Evolutionary conservation across 2,113 vertebrate species (phyloP).

Genomic region (Platichthys flesus): DNA sequence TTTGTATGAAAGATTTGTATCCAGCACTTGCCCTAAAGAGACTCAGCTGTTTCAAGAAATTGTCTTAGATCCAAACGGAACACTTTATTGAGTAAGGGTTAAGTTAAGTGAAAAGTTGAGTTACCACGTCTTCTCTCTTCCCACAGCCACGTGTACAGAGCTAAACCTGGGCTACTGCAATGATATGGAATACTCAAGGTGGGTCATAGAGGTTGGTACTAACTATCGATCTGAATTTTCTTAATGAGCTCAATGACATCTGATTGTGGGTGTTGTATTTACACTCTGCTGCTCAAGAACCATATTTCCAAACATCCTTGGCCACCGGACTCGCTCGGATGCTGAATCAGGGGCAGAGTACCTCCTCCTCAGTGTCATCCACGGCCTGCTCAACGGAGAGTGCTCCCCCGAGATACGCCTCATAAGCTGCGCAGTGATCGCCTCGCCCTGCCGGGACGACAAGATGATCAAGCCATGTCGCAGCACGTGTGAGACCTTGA

Average conservation of each 20-base stretch:
- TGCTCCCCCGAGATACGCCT: constrained; percentile 93
- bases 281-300: constrained; percentile 65
- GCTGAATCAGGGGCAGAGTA: constrained; percentile 92
- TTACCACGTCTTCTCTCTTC: neutral
- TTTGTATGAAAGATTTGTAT: neutral
- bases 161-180: constrained; percentile 88
- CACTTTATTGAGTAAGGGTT: no score
- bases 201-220: constrained; percentile 28
- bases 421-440: constrained; percentile 92
- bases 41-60: neutral
- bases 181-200: constrained; percentile 85
- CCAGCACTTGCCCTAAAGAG: neutral
- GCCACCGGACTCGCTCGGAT: constrained; percentile 83
- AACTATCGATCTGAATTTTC: no score
- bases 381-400: constrained; percentile 91
- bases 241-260: neutral
- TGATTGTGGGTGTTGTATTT: neutral
- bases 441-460: constrained; percentile 85
- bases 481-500: constrained; percentile 86
- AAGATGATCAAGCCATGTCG: constrained; percentile 87
- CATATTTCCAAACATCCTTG: constrained; percentile 89
- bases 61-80: neutral
- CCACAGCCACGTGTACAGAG: constrained; percentile 86
- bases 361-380: constrained; percentile 90
- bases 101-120: neutral